Percentiles rank a stretch among this genome's conserved stretches.
These are phyloP conservation scores for Meliscaeva auricollis DNA, from an alignment of 2,888 invertebrate species.

Conservation along the genomic window DNA sequence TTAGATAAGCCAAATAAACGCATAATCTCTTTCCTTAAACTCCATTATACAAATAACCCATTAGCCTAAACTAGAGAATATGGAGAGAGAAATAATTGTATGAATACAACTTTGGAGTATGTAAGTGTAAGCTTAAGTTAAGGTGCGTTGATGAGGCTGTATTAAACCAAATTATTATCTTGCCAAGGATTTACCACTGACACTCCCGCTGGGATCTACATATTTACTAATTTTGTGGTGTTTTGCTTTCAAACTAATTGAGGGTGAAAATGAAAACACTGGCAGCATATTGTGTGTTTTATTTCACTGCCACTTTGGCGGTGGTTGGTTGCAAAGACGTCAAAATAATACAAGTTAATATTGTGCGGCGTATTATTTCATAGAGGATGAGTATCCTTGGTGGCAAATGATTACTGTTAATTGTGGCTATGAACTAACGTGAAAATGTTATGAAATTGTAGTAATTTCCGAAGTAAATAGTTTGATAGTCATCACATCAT, in stretches of 20 bases:
- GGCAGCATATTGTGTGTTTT: neutral
- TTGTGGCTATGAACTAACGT: neutral
- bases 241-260: conserved; percentile 18
- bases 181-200: neutral
- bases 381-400: neutral
- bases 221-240: conserved; percentile 19
- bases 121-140: neutral
- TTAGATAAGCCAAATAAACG: too few species aligned
- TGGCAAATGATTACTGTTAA: neutral
- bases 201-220: conserved; percentile 6
- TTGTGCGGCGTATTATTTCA: neutral
- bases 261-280: conserved; percentile 22
- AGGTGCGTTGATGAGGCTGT: conserved; percentile 1
- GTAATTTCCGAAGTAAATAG: neutral
- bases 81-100: neutral
- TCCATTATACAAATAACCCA: too few species aligned
- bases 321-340: neutral
- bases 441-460: neutral
- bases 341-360: neutral
- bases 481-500: neutral
- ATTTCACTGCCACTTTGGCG: neutral
- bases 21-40: too few species aligned
- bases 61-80: too few species aligned
- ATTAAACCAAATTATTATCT: conserved; percentile 9
- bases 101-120: neutral